Base-by-base conservation (phyloP, 1,140 invertebrate genomes). In the Patella vulgata region DNA sequence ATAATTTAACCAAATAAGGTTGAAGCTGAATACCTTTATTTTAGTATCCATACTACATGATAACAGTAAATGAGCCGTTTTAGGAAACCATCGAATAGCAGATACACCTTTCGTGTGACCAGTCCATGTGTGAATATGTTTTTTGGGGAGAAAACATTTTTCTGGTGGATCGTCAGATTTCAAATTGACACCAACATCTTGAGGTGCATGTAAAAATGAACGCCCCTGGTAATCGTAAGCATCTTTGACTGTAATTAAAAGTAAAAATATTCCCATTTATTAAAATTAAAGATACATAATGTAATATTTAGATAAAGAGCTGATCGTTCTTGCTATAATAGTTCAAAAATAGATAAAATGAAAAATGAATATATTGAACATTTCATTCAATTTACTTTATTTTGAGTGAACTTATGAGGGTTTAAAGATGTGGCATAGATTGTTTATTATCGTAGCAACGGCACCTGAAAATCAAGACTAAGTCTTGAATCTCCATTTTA, bases 31-130 rank as follows among this genome's bases (percentile, higher is more conserved):
- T 66, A 93, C 90, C 88, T 98, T 98, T 30, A 99, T 93, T 74
- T 96, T 91, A 71, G 90, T 92, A 84, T 99, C 98, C 96, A 99
- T 98, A 77, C 95, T 93, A 63, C 91, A 92, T 6, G 97, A 98
- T 1, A 99, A 85, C 66, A 99, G 86, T 53, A 99, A 88, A 87
- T 99, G 98, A 0, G 93, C 98, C 14, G 94, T 94, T 68, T 88
- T 87, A 8, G 98, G 98, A 78, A 98, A 97, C 94, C 95, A 98
- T 63, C 93, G 88, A 57, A 99, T 96, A 4, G 94, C 92, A 1
- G 96, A 91, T 70, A 99, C 91, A n/a, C 96, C 96, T 83, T 99
- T 99, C 0, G 92, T 94, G 85, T 99, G 98, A 0, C 96, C 97
- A 70, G 92, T 90, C 94, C 96, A 99, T 0, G 94, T 96, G 82